Evolutionary conservation across 2,113 vertebrate genomes (phyloP).

Genomic region (Barnardius zonarius): DNA sequence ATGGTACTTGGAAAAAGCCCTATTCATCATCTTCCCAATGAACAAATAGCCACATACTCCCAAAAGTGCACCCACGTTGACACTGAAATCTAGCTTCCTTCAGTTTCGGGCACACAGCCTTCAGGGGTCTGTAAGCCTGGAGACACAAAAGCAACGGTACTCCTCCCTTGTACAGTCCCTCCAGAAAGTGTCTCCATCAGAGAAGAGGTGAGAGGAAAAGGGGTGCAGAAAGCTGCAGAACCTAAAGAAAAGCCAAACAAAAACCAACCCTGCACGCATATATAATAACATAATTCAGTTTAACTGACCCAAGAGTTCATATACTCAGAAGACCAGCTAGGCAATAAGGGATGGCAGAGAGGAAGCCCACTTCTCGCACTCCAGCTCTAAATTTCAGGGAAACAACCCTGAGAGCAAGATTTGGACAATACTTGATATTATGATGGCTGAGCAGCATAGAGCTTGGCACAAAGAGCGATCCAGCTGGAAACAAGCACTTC

Average conservation of each 20-base stretch:
- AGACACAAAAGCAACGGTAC: not conserved
- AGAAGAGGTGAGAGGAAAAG: not conserved
- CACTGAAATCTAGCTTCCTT: not conserved
- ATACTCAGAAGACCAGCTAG: not conserved
- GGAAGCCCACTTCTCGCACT: not conserved
- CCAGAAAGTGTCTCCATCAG: not conserved
- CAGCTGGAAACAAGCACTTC: constrained; percentile 30
- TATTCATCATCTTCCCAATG: not conserved
- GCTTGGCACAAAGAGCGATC: not conserved
- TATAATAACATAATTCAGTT: not conserved
- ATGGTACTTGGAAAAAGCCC: not conserved
- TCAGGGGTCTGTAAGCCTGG: not conserved
- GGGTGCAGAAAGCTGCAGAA: not conserved
- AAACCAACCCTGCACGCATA: not conserved
- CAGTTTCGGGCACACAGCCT: not conserved
- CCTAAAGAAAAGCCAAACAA: not conserved
- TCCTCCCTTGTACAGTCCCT: not conserved
- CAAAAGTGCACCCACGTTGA: not conserved
- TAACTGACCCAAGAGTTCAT: not conserved
- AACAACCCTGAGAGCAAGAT: not conserved
- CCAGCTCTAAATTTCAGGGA: not conserved
- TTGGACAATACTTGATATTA: not conserved
- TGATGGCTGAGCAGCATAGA: not conserved
- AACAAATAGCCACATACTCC: not conserved
- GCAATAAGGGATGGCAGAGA: not conserved